These are phyloP conservation scores for Caenorhabditis remanei DNA, from an alignment of 1,140 invertebrate genomes.

Conservation along the genomic window DNA sequence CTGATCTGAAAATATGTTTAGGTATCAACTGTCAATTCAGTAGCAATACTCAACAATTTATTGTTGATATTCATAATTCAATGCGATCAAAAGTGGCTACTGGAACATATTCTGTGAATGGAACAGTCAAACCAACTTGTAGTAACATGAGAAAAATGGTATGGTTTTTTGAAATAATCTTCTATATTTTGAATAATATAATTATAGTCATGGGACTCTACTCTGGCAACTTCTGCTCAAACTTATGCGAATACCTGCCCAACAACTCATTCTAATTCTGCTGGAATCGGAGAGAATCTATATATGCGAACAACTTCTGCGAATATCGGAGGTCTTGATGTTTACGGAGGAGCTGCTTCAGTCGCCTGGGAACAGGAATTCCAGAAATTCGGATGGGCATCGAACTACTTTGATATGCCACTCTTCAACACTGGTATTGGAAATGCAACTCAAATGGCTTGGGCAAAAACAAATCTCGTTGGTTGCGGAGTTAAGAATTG, in stretches of 20 bases:
- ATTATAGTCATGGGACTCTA: constrained; percentile 43
- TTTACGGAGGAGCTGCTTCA: constrained; percentile 42
- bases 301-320: constrained; percentile 3
- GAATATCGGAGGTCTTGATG: constrained; percentile 17
- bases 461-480: constrained; percentile 34
- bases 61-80: constrained; percentile 50
- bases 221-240: constrained; percentile 45
- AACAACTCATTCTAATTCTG: not conserved
- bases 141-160: constrained; percentile 53
- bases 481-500: constrained; percentile 57
- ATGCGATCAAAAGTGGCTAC: constrained; percentile 40
- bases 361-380: constrained; percentile 38
- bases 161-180: not conserved
- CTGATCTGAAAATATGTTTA: not conserved
- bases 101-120: constrained; percentile 36
- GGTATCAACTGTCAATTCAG: not conserved
- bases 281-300: constrained; percentile 55
- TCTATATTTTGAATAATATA: not conserved
- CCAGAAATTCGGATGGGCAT: constrained; percentile 50
- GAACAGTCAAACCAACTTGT: constrained; percentile 24
- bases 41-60: constrained; percentile 15
- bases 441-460: constrained; percentile 54
- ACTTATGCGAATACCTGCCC: constrained; percentile 51
- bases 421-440: constrained; percentile 44
- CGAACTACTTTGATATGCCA: constrained; percentile 1